Evolutionary conservation across 2,113 vertebrate species (phyloP).

Genomic region (Urocolius indicus): DNA sequence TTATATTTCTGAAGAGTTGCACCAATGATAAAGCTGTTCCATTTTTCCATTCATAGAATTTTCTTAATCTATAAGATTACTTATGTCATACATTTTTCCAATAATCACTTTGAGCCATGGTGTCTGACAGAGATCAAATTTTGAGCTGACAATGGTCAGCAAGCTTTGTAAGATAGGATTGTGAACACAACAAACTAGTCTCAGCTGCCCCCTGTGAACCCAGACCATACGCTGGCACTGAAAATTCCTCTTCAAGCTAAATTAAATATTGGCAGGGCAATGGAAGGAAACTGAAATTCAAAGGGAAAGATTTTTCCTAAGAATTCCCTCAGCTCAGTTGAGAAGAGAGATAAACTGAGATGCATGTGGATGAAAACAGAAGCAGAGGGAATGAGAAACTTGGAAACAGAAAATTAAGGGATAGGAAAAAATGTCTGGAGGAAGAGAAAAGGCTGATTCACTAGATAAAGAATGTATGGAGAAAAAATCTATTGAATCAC

Average conservation of each 20-base stretch:
- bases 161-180: not conserved
- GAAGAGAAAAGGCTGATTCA: not conserved
- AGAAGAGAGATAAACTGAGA: not conserved
- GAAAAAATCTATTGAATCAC: not conserved
- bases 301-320: not conserved
- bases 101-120: not conserved
- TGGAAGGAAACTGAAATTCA: not conserved
- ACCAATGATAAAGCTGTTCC: not conserved
- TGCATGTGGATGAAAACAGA: not conserved
- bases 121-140: not conserved
- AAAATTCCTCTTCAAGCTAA: not conserved
- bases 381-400: not conserved
- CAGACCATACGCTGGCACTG: not conserved
- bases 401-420: not conserved
- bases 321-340: not conserved
- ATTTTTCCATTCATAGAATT: not conserved
- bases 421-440: not conserved
- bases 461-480: not conserved
- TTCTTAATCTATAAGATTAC: not conserved
- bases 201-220: not conserved
- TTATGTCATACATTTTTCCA: not conserved
- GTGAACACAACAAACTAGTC: not conserved
- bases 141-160: not conserved
- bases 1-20: not conserved
- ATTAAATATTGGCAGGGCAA: not conserved